Base-by-base conservation (phyloP, 2,113 vertebrate genomes). In the Lota lota region DNA sequence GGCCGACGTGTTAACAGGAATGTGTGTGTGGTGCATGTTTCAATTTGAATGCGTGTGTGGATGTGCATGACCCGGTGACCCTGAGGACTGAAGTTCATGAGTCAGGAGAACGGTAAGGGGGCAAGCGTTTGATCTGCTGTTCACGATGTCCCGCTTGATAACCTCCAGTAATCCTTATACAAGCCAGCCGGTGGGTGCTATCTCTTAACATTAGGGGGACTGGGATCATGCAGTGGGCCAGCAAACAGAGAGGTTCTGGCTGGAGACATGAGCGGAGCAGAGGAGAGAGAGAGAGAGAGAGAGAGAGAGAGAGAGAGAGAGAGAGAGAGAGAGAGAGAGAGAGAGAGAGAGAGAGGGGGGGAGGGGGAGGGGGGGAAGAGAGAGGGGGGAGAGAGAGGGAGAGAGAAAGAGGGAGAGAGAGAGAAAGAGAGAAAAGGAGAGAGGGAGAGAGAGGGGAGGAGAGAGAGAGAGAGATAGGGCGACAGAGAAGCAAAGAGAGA, bases 141-240 rank as follows among this genome's bases (percentile, higher is more conserved):
- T 85, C 76, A 85, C 24, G 66, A 82, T 79, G 67, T 73, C 75
- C 61, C 73, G 84, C 72, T 73, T 79, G 79, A 84, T 86, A 82
- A 70, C 61, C 70, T 73, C 66, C 70, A 73, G 77, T 60, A 69
- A 47, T 60, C 60, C 70, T 79, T 78, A 79, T 80, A 80, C 10
- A 5, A 66, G 28, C 20, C 69, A 51, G 62, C 66, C 7, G 64
- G 50, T 14, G 20, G 22, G 77, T 78, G 47, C 51, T 79, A 67
- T 77, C 70, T 54, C 33, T 16, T 24, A 18, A 33, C 20, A 33
- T 33, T 33, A 22, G 56, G 36, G 66, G 17, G 50, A 65, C 28
- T 65, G 59, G 54, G 75, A 64, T 76, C 51, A 4, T 50, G 72
- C 53, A 24, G 61, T 56, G 64, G 68, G 63, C 51, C 62, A 22